Conservation (phyloP, 2,888 invertebrate species). For the Rhyacophila evoluta region DNA sequence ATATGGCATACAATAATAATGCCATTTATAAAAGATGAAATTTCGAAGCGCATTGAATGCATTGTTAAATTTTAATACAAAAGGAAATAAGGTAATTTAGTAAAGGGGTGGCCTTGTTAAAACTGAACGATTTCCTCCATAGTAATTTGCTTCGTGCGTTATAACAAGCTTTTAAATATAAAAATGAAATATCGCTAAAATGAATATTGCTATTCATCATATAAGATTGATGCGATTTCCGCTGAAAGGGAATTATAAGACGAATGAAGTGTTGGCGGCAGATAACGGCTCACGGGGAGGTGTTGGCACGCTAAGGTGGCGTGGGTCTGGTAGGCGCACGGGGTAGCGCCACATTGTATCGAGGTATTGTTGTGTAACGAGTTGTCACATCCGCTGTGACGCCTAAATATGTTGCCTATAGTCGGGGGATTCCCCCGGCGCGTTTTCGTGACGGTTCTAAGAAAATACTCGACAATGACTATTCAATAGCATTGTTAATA, state of each 20-base stretch:
- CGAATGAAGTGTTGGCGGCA: constrained; percentile 52
- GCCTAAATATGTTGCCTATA: constrained; percentile 40
- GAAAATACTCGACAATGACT: constrained; percentile 10
- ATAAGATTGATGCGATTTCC: constrained; percentile 53
- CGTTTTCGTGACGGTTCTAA: not conserved
- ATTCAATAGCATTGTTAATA: not conserved
- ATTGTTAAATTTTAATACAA: too few relatives aligned
- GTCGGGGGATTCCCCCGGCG: constrained; percentile 10
- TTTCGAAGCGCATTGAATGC: too few relatives aligned
- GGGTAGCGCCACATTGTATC: constrained; percentile 45
- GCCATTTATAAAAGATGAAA: not conserved
- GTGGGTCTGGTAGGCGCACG: constrained; percentile 44
- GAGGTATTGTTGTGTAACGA: constrained; percentile 46
- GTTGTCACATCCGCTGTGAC: constrained; percentile 43
- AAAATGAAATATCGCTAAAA: constrained; percentile 51
- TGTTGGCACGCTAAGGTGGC: constrained; percentile 48
- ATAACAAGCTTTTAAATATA: not conserved
- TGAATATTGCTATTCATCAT: constrained; percentile 54
- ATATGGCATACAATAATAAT: too few relatives aligned
- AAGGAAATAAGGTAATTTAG: not conserved
- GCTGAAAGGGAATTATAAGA: constrained; percentile 49
- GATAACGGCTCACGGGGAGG: constrained; percentile 46
- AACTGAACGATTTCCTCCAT: not conserved
- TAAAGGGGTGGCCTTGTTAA: not conserved
- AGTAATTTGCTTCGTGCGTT: not conserved